Evolutionary conservation across 2,797 vertebrate species (phyloP), one percentile per base, ranked within the genome.

Genomic region (Tauraco hartlaubi): DNA sequence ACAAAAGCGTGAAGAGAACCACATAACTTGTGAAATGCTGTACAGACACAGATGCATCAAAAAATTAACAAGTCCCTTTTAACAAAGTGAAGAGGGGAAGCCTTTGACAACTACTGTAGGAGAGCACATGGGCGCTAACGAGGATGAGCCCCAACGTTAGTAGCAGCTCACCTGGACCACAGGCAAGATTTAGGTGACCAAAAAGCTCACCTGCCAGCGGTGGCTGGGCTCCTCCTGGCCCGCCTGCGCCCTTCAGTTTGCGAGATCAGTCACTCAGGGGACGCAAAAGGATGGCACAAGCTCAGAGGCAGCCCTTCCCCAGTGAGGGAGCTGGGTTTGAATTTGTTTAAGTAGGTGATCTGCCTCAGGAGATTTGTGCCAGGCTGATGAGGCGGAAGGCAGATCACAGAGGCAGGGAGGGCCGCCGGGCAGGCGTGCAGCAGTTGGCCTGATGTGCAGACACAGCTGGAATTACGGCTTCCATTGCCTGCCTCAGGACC

Each of bases 351-450:
- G 41, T 21, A 78, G 26, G 8, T 67, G 23, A 52, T 80, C 59
- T 75, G 18, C 29, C 44, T 63, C 31, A 9, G 35, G 28, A 85
- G 48, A 7, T 49, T 44, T 41, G 44, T 37, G n/a, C 9, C 64
- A 81, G 13, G 9, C 48, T n/a, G 44, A 46, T 2, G 2, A 79
- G 52, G n/a, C 0, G 6, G 29, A 54, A 15, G n/a, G 56, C 39
- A 79, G 54, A 69, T 33, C 4, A 2, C 58, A 41, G 54, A 1
- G 1, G 18, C 29, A n/a, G 6, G 19, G 44, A 51, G 12, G 29
- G 12, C 28, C 2, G 2, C 26, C 1, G 0, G 62, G 29, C 41
- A 29, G 39, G 21, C 5, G 1, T 29, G 35, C 28, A 89, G 46
- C 41, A 69, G 46, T 56, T 86, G 51, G 22, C 46, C 81, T 74